Evolutionary conservation across 1,140 invertebrate species (phyloP).

Genomic region (Drosophila navojoa): DNA sequence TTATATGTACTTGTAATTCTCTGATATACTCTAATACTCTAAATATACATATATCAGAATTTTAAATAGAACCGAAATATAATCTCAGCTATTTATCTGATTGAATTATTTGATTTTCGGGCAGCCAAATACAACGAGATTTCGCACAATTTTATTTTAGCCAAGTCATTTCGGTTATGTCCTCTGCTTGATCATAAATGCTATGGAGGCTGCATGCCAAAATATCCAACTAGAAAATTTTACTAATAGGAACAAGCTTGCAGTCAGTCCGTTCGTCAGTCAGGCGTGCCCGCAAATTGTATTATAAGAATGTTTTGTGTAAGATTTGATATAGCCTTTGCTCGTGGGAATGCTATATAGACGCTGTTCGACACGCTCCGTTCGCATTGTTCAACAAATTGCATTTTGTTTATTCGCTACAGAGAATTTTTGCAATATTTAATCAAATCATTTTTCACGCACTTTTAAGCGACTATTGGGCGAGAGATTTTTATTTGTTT

Average conservation of each 20-base stretch:
- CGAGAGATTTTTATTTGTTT: background rate
- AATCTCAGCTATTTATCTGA: too few species aligned
- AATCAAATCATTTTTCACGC: slow-evolving; percentile 25
- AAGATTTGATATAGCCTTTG: slow-evolving; percentile 5
- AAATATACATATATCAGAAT: too few species aligned
- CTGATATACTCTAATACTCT: too few species aligned
- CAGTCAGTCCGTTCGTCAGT: background rate
- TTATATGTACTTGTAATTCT: too few species aligned
- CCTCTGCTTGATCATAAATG: background rate
- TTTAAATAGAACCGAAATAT: too few species aligned
- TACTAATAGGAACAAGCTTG: background rate
- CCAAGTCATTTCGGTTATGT: too few species aligned
- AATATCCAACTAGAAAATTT: background rate
- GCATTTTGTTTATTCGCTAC: slow-evolving; percentile 22
- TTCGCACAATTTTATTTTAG: too few species aligned
- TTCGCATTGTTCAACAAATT: slow-evolving; percentile 51
- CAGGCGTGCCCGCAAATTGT: background rate
- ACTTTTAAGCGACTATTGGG: slow-evolving; percentile 15
- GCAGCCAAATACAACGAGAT: too few species aligned
- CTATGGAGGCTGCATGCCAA: background rate
- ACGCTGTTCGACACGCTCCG: slow-evolving; percentile 42
- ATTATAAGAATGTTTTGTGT: slow-evolving; percentile 6
- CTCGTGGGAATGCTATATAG: slow-evolving; percentile 6
- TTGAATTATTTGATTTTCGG: too few species aligned
- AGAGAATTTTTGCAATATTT: slow-evolving; percentile 27